Evolutionary conservation across 2,113 vertebrate genomes (phyloP).

Genomic region (Poecile atricapillus): DNA sequence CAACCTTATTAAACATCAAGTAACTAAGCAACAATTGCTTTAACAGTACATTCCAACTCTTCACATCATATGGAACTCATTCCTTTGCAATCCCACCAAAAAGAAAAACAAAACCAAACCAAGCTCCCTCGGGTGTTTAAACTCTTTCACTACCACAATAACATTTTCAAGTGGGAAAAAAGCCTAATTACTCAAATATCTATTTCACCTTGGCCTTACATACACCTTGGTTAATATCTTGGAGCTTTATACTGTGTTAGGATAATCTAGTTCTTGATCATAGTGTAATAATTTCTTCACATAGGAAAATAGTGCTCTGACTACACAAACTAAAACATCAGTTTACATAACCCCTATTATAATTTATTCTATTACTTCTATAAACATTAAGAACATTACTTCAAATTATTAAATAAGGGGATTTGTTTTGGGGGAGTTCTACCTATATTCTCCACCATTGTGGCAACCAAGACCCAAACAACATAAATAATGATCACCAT

Average conservation of each 20-base stretch:
- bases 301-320: not conserved
- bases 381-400: not conserved
- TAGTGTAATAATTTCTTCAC: not conserved
- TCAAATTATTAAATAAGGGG: not conserved
- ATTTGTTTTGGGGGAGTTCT: not conserved
- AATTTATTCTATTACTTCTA: not conserved
- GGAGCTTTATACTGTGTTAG: not conserved
- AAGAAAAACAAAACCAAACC: not conserved
- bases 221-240: not conserved
- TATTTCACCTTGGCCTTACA: not conserved
- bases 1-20: not conserved
- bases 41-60: not conserved
- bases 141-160: not conserved
- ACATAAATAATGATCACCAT: not conserved
- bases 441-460: not conserved
- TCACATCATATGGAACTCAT: not conserved
- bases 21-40: not conserved
- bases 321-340: not conserved
- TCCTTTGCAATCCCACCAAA: not conserved
- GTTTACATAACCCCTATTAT: not conserved
- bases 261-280: not conserved
- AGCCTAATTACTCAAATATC: not conserved
- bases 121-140: not conserved
- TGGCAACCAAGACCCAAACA: not conserved
- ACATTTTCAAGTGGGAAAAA: not conserved